A percentile compares a stretch with the other conserved stretches of the same genome.
Conservation (phyloP, 2,797 vertebrate genomes). For the Astyanax mexicanus region DNA sequence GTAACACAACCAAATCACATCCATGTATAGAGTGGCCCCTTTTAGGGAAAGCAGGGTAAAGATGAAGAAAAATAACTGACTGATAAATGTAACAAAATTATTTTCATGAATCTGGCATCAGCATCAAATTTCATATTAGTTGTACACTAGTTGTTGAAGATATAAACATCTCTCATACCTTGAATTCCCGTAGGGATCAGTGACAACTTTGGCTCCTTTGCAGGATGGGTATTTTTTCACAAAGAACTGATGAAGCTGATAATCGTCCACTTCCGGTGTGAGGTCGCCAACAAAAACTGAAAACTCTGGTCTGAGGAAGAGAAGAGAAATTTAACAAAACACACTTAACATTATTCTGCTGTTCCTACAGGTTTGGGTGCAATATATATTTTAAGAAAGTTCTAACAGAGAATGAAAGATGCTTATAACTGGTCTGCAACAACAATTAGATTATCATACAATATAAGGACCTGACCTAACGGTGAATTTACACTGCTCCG, state of each 20-base stretch:
- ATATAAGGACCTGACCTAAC: too few relatives aligned
- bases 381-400: too few relatives aligned
- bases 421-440: too few relatives aligned
- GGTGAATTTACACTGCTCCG: too few relatives aligned
- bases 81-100: conserved; percentile 35
- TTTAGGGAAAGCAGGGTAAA: conserved; percentile 52
- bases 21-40: conserved; percentile 58
- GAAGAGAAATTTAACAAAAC: conserved; percentile 3
- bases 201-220: conserved; percentile 93
- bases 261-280: conserved; percentile 90
- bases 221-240: conserved; percentile 90
- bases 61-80: conserved; percentile 27
- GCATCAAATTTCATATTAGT: conserved; percentile 21
- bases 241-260: conserved; percentile 91
- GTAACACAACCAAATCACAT: conserved; percentile 64
- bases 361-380: neutral
- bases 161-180: conserved; percentile 77
- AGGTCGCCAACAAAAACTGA: conserved; percentile 94
- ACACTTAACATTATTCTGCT: neutral
- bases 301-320: conserved; percentile 82
- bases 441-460: too few relatives aligned
- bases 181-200: conserved; percentile 90
- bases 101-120: conserved; percentile 13
- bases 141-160: too few relatives aligned
- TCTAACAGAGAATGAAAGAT: too few relatives aligned